Evolutionary conservation across 2,797 vertebrate genomes (phyloP).

Genomic region (Ctenochaetus hawaiiensis): DNA sequence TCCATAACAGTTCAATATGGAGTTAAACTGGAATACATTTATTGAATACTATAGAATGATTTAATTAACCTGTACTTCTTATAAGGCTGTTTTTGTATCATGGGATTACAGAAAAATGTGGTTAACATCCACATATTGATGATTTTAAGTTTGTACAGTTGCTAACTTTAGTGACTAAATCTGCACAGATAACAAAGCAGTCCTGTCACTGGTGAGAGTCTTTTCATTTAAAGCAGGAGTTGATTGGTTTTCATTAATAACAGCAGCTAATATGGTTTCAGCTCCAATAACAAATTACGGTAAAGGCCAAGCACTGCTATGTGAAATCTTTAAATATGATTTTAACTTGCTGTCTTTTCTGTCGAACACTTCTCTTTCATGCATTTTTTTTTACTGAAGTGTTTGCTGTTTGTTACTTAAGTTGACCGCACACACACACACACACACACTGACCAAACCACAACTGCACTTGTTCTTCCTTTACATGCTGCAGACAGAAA

Average conservation of each 20-base stretch:
- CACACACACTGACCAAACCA: not conserved
- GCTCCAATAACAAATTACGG: not conserved
- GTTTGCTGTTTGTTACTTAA: not conserved
- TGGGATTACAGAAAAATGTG: too few relatives aligned
- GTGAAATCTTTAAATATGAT: slow-evolving; percentile 2
- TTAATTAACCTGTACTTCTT: not conserved
- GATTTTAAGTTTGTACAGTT: too few relatives aligned
- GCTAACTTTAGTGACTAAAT: too few relatives aligned
- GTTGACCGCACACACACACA: too few relatives aligned
- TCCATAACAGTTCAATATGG: not conserved
- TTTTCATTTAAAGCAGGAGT: not conserved
- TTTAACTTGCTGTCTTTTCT: not conserved
- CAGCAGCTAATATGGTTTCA: not conserved
- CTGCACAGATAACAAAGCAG: not conserved
- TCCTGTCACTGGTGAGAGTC: not conserved
- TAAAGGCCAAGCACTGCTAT: not conserved
- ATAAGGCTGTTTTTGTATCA: not conserved
- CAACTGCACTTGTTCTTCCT: not conserved
- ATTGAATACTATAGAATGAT: not conserved
- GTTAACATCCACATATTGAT: too few relatives aligned
- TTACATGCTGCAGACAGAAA: not conserved
- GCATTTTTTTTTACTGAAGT: too few relatives aligned
- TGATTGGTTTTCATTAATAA: slow-evolving; percentile 3
- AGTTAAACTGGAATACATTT: not conserved
- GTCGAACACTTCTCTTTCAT: not conserved